Evolutionary conservation across 2,797 vertebrate genomes (phyloP).

Genomic region (Poecile montanus): DNA sequence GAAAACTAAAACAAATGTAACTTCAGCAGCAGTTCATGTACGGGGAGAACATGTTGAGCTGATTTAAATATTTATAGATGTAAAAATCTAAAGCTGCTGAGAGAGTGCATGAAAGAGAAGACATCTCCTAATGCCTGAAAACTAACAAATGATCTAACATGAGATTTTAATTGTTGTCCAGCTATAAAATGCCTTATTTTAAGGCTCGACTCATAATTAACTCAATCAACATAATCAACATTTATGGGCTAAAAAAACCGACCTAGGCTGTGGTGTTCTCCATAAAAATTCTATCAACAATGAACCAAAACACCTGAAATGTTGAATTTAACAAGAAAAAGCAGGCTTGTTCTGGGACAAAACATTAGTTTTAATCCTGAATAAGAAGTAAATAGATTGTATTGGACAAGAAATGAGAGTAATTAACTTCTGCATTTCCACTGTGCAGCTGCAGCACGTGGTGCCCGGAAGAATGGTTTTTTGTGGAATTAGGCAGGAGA

Average conservation of each 20-base stretch:
- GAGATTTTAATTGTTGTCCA: not conserved
- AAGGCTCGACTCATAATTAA: not conserved
- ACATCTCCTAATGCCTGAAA: not conserved
- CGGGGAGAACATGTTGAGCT: not conserved
- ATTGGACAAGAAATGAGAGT: not conserved
- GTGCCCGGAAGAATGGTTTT: not conserved
- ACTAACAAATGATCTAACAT: not conserved
- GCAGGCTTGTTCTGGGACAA: not conserved
- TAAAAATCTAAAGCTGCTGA: not conserved
- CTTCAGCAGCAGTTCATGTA: not conserved
- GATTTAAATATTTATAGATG: not conserved
- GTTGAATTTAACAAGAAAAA: not conserved
- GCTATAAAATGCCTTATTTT: not conserved
- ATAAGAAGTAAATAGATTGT: not conserved
- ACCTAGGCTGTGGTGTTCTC: not conserved
- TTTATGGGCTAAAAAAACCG: not conserved
- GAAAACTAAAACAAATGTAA: constrained; percentile 14
- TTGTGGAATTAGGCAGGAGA: not conserved
- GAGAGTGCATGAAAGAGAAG: not conserved
- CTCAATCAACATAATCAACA: not conserved
- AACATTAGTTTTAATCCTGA: not conserved
- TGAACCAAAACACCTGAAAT: not conserved
- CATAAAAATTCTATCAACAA: not conserved
- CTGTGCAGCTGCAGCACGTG: not conserved
- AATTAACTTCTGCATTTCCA: not conserved